Conservation (phyloP, 2,113 vertebrate genomes). For the Ammodytes dubius region DNA sequence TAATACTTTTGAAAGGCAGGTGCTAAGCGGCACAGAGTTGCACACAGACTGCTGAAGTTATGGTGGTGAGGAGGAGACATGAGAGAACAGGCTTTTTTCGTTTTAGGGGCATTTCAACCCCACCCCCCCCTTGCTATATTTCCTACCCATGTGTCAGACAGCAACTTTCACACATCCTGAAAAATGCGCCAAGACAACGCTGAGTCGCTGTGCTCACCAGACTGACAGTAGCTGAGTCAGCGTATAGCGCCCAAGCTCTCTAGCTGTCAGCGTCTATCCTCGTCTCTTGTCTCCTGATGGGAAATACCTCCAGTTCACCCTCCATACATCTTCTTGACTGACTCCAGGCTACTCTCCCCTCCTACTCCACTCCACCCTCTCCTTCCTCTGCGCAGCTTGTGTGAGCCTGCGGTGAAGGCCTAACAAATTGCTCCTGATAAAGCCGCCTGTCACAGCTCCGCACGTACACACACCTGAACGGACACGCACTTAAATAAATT, state of each 20-base stretch:
- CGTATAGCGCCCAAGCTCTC: slow-evolving; percentile 27
- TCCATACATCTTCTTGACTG: slow-evolving; percentile 28
- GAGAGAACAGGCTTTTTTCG: background rate
- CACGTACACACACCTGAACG: slow-evolving; percentile 5
- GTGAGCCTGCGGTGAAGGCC: background rate
- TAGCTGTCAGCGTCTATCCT: slow-evolving; percentile 60
- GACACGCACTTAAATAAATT: background rate
- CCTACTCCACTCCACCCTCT: background rate
- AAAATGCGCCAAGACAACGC: slow-evolving; percentile 19
- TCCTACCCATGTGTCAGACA: slow-evolving; percentile 22
- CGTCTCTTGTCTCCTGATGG: slow-evolving; percentile 53
- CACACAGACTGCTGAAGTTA: no score
- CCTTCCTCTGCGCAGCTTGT: background rate
- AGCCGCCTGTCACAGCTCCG: background rate
- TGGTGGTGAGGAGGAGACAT: no score
- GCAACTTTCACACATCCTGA: slow-evolving; percentile 40
- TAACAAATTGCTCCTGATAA: background rate
- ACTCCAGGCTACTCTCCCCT: slow-evolving; percentile 4
- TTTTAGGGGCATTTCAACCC: no score
- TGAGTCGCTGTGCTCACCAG: background rate
- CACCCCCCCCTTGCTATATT: no score
- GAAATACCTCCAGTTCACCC: slow-evolving; percentile 16
- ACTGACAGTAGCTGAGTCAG: slow-evolving; percentile 55
- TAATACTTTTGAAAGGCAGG: no score
- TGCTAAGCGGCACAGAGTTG: no score